phyloP scores from a whole-genome alignment of 92 coral and sea anemone species.

The Actinernus sp. region DNA sequence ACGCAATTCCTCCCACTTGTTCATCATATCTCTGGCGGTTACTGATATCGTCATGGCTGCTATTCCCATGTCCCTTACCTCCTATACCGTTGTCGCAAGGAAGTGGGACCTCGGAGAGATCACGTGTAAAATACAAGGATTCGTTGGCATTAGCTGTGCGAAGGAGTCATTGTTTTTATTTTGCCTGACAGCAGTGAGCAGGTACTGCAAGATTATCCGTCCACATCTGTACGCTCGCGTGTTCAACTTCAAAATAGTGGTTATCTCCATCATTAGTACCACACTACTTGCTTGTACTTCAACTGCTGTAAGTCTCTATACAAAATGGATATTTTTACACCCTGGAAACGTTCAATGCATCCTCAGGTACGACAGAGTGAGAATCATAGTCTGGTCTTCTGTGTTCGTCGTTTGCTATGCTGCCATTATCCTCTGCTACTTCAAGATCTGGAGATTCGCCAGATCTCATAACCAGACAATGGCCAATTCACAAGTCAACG shows the following conservation, averaged over 20 bases:
- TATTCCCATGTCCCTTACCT: constrained; percentile 36
- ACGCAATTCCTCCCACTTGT: constrained; percentile 41
- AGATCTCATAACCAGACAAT: constrained; percentile 30
- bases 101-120: constrained; percentile 41
- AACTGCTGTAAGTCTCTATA: constrained; percentile 3
- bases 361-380: constrained; percentile 41
- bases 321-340: constrained; percentile 27
- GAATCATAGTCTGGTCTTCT: constrained; percentile 18
- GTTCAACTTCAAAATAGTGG: constrained; percentile 26
- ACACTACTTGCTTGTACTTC: constrained; percentile 28
- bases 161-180: constrained; percentile 25
- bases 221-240: constrained; percentile 24
- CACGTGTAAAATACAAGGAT: constrained; percentile 46
- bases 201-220: constrained; percentile 43
- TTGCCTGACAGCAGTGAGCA: constrained; percentile 45
- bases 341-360: constrained; percentile 47
- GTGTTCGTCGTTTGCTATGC: constrained; percentile 30
- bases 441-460: constrained; percentile 57
- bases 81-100: constrained; percentile 23
- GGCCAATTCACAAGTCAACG: constrained; percentile 35
- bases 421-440: constrained; percentile 48
- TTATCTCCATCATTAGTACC: constrained; percentile 19
- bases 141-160: constrained; percentile 37
- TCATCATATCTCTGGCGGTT: constrained; percentile 39
- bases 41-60: constrained; percentile 28